Evolutionary conservation across 2,113 vertebrate species (phyloP).

Genomic region (Platichthys stellatus): DNA sequence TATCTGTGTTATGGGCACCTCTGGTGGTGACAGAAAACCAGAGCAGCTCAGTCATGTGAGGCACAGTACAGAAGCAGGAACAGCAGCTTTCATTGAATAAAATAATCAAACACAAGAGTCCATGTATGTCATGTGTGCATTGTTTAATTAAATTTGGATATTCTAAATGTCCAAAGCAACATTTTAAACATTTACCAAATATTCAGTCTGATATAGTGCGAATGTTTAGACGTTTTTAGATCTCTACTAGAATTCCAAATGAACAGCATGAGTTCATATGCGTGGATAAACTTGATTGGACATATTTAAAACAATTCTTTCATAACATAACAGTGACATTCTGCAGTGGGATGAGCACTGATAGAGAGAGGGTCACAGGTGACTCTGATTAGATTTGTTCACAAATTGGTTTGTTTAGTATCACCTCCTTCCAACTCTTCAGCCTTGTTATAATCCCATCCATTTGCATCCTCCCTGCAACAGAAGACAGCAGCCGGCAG

Average conservation of each 20-base stretch:
- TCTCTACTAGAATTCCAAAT: background rate
- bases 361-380: background rate
- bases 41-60: background rate
- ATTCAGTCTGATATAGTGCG: background rate
- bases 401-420: slow-evolving; percentile 24
- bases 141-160: background rate
- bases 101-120: background rate
- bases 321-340: background rate
- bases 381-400: background rate
- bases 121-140: background rate
- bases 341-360: background rate
- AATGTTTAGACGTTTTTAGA: background rate
- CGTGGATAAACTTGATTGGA: background rate
- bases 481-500: background rate
- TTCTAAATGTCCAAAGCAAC: background rate
- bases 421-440: background rate
- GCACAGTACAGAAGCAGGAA: background rate
- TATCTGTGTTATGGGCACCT: slow-evolving; percentile 9
- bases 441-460: background rate
- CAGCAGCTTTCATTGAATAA: background rate
- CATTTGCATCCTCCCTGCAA: slow-evolving; percentile 16
- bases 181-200: background rate
- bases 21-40: slow-evolving; percentile 19
- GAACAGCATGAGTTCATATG: background rate
- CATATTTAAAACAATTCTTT: background rate